Conservation (phyloP, 2,888 invertebrate species). For the Adineta ricciae region DNA sequence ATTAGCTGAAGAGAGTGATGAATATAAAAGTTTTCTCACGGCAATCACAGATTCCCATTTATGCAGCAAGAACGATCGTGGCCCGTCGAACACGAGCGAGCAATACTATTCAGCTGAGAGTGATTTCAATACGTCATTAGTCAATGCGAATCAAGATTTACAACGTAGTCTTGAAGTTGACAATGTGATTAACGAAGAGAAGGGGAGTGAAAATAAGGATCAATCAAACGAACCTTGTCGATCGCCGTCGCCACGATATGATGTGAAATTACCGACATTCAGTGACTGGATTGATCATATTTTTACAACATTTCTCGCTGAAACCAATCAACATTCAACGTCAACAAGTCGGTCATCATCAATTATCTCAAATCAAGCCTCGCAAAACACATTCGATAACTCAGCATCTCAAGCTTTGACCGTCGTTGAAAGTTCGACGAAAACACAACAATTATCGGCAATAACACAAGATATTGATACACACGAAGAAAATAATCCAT, state of each 20-base stretch:
- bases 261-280: not conserved
- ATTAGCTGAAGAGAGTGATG: not conserved
- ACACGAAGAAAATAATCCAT: not conserved
- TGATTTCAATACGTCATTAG: not conserved
- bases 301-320: conserved; percentile 11
- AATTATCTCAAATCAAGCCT: not conserved
- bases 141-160: not conserved
- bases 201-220: not conserved
- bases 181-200: not conserved
- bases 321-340: not conserved
- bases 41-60: not conserved
- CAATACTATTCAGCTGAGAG: conserved; percentile 14
- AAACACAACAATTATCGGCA: not conserved
- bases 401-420: not conserved
- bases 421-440: not conserved
- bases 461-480: not conserved
- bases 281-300: conserved; percentile 6
- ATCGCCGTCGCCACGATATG: not conserved
- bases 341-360: not conserved
- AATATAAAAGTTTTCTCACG: not conserved
- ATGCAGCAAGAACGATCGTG: not conserved
- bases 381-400: not conserved
- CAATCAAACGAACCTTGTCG: not conserved
- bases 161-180: not conserved
- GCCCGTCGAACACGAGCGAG: not conserved